These are phyloP conservation scores for Tragelaphus eurycerus DNA, from an alignment of 2,797 vertebrate species.

Conservation along the genomic window DNA sequence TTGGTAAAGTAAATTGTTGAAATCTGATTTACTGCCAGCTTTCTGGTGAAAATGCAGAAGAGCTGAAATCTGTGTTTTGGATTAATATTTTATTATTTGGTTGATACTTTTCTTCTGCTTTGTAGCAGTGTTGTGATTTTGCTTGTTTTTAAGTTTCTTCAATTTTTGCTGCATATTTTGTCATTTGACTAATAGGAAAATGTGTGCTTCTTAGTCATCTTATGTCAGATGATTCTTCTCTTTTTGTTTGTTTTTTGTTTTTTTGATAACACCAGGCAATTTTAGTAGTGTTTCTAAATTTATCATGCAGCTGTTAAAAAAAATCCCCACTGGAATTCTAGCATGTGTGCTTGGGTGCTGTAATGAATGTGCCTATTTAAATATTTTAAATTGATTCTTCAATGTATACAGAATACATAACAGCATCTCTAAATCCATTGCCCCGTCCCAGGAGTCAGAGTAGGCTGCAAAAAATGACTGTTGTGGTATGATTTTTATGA, in stretches of 20 bases:
- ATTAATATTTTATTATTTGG: constrained; percentile 35
- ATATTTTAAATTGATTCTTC: neutral
- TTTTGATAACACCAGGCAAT: constrained; percentile 7
- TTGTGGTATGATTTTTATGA: neutral
- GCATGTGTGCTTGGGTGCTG: neutral
- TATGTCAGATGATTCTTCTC: constrained; percentile 56
- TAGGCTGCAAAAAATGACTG: neutral
- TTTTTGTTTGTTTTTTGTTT: neutral
- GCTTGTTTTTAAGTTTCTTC: constrained; percentile 40
- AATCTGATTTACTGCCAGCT: neutral
- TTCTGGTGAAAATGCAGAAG: neutral
- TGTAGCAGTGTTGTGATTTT: constrained; percentile 8
- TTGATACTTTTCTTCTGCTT: constrained; percentile 13
- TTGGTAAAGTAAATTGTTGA: constrained; percentile 38
- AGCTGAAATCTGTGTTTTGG: neutral
- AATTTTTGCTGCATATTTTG: constrained; percentile 56
- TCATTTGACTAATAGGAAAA: constrained; percentile 69
- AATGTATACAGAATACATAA: neutral
- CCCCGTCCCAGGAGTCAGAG: neutral
- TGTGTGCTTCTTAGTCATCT: constrained; percentile 61
- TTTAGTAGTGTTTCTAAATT: constrained; percentile 43
- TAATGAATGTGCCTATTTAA: neutral
- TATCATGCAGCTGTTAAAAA: constrained; percentile 39
- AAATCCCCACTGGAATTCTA: neutral
- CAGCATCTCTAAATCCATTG: neutral